phyloP scores from a whole-genome alignment of 1,140 invertebrate species.

The Zaprionus vittiger region DNA sequence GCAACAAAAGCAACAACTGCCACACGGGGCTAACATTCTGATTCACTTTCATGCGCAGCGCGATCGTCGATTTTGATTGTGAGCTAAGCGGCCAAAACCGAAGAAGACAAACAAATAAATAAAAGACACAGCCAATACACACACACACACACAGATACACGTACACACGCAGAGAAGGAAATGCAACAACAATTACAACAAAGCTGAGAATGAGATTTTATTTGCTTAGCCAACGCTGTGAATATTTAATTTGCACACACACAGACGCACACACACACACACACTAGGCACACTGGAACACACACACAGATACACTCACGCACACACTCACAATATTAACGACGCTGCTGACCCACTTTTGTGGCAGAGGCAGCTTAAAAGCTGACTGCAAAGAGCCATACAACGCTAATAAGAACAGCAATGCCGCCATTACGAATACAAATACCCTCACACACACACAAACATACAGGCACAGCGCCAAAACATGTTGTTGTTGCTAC shows the following conservation, averaged over 20 bases:
- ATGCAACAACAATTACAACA: conserved; percentile 63
- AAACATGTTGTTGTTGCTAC: conserved; percentile 45
- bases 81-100: conserved; percentile 45
- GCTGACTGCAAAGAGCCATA: conserved; percentile 52
- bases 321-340: conserved; percentile 57
- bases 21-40: conserved; percentile 60
- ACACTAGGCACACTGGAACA: background rate
- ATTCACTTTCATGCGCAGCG: conserved; percentile 79
- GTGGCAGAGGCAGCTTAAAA: conserved; percentile 62
- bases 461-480: conserved; percentile 31
- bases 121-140: conserved; percentile 34
- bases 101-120: conserved; percentile 37
- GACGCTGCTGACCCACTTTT: conserved; percentile 77
- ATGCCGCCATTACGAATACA: conserved; percentile 70
- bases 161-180: conserved; percentile 52
- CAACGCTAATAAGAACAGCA: conserved; percentile 76
- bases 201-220: conserved; percentile 70
- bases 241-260: conserved; percentile 80
- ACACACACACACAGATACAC: conserved; percentile 13
- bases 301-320: conserved; percentile 3
- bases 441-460: conserved; percentile 48
- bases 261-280: conserved; percentile 35
- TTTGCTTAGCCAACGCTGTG: conserved; percentile 80
- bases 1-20: conserved; percentile 33
- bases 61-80: conserved; percentile 59